Conservation (phyloP, 2,113 vertebrate species). For the Aspiorhynchus laticeps region DNA sequence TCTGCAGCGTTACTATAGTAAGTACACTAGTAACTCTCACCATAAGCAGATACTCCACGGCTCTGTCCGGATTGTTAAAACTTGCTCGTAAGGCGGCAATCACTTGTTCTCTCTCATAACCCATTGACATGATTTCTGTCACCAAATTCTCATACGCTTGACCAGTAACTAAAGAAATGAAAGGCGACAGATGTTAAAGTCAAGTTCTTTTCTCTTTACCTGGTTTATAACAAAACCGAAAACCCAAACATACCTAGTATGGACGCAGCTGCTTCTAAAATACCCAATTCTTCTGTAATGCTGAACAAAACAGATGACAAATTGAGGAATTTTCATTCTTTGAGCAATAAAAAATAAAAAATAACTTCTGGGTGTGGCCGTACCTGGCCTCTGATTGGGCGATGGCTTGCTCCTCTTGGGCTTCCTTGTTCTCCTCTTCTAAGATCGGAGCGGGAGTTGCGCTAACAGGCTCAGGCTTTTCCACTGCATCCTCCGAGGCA, state of each 20-base stretch:
- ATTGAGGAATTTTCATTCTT: not conserved
- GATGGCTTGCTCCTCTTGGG: slow-evolving; percentile 57
- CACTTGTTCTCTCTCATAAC: slow-evolving; percentile 77
- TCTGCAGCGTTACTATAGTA: too few species aligned
- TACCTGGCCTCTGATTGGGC: slow-evolving; percentile 69
- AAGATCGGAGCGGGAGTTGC: slow-evolving; percentile 12
- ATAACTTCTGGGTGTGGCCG: not conserved
- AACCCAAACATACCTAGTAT: slow-evolving; percentile 69
- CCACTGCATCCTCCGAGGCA: slow-evolving; percentile 8
- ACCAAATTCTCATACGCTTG: slow-evolving; percentile 80
- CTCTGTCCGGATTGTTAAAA: slow-evolving; percentile 80
- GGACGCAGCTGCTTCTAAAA: slow-evolving; percentile 78
- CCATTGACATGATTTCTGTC: slow-evolving; percentile 81
- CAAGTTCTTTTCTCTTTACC: not conserved
- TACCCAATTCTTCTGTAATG: slow-evolving; percentile 73
- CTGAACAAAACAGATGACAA: slow-evolving; percentile 46
- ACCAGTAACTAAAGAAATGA: slow-evolving; percentile 71
- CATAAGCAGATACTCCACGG: slow-evolving; percentile 79
- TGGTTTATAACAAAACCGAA: not conserved
- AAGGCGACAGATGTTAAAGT: not conserved
- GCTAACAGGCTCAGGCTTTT: slow-evolving; percentile 29
- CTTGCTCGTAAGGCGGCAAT: slow-evolving; percentile 76
- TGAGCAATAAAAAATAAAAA: not conserved
- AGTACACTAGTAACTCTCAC: slow-evolving; percentile 58
- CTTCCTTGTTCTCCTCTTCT: slow-evolving; percentile 62